Percentiles rank a stretch among this genome's conserved stretches.
phyloP scores from a whole-genome alignment of 2,797 vertebrate species.

The Sebastes nivosus region DNA sequence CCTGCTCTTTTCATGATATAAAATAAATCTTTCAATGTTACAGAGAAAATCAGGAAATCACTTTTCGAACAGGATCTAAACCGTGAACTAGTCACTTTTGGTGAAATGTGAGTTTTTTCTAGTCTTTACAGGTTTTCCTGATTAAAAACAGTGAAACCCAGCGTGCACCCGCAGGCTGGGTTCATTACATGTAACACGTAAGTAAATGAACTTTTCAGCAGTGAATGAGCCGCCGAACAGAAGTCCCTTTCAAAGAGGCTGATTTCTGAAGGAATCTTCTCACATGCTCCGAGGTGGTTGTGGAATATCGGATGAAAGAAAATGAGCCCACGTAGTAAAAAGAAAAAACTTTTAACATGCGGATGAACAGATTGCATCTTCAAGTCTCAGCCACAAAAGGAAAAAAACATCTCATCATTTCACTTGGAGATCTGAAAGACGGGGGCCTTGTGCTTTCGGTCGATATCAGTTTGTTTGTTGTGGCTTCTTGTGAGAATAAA shows the following conservation, averaged over 20 bases:
- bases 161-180: not conserved
- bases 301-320: conserved; percentile 11
- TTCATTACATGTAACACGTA: conserved; percentile 18
- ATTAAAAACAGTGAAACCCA: not conserved
- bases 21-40: not conserved
- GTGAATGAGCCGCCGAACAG: conserved; percentile 6
- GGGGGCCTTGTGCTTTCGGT: not conserved
- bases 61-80: not conserved
- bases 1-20: not conserved
- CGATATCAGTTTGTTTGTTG: not conserved
- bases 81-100: not conserved
- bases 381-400: not conserved
- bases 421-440: not conserved
- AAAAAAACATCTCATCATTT: not conserved
- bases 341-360: not conserved
- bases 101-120: not conserved
- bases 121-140: conserved; percentile 5
- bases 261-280: conserved; percentile 21
- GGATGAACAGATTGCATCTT: not conserved
- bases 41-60: not conserved
- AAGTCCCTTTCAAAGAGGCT: conserved; percentile 10
- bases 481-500: not conserved
- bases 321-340: not conserved
- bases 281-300: not conserved
- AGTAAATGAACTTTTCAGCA: conserved; percentile 25